Evolutionary conservation across 1,140 invertebrate genomes (phyloP).

Genomic region (Heliconius eleuchia): DNA sequence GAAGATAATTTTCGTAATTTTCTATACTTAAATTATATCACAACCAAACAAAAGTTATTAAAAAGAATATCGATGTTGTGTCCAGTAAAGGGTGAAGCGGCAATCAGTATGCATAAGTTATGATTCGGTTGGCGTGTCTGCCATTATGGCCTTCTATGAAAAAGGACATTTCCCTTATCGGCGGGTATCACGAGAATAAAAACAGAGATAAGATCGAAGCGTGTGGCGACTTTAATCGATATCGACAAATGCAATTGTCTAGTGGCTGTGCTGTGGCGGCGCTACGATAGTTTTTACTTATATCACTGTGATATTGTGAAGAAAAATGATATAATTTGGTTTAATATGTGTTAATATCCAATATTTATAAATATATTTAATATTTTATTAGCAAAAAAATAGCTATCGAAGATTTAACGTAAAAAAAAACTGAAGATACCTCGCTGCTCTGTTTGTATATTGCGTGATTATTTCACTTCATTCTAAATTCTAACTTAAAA

Average conservation of each 20-base stretch:
- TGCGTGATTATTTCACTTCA: too few species aligned
- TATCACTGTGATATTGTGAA: neutral
- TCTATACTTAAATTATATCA: constrained; percentile 10
- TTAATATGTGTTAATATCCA: too few species aligned
- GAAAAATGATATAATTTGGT: too few species aligned
- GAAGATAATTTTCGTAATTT: constrained; percentile 12
- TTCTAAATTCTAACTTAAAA: too few species aligned
- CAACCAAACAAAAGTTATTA: constrained; percentile 23
- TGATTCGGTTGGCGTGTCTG: constrained; percentile 71
- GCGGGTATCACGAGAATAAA: constrained; percentile 78
- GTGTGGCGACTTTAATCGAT: constrained; percentile 51
- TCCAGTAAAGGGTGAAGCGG: constrained; percentile 71
- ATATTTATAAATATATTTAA: too few species aligned
- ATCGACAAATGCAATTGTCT: constrained; percentile 53
- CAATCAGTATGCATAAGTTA: constrained; percentile 78
- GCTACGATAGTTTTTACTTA: neutral
- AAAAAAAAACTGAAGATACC: too few species aligned
- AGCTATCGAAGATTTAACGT: too few species aligned
- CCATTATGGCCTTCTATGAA: constrained; percentile 79
- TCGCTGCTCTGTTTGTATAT: too few species aligned
- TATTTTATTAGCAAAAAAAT: too few species aligned
- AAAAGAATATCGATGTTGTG: constrained; percentile 39
- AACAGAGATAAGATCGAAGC: constrained; percentile 72
- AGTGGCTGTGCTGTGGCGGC: neutral
- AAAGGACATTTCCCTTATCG: constrained; percentile 80